phyloP scores from a whole-genome alignment of 2,888 invertebrate genomes.

The Tribolium freemani region DNA sequence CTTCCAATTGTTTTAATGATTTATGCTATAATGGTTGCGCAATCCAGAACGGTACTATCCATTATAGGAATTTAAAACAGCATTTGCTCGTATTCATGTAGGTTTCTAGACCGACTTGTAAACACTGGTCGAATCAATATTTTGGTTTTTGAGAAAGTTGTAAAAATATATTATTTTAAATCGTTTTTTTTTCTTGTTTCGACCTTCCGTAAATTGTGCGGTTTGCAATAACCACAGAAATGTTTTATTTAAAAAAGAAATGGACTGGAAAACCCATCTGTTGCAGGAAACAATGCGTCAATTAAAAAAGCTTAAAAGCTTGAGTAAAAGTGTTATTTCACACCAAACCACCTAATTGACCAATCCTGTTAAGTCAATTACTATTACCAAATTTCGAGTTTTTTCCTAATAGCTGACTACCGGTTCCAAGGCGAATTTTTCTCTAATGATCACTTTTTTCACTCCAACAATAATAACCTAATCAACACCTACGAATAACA shows the following conservation, averaged over 20 bases:
- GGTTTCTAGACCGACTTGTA: slow-evolving; percentile 34
- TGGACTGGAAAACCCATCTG: slow-evolving; percentile 18
- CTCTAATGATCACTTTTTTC: slow-evolving; percentile 4
- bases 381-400: slow-evolving; percentile 38
- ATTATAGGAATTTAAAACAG: slow-evolving; percentile 37
- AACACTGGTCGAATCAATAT: neutral
- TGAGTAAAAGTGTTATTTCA: slow-evolving; percentile 9
- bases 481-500: neutral
- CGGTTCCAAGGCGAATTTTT: slow-evolving; percentile 6
- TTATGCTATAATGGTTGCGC: slow-evolving; percentile 34
- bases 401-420: slow-evolving; percentile 14
- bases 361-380: slow-evolving; percentile 43
- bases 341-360: slow-evolving; percentile 35
- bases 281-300: neutral
- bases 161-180: neutral
- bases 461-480: neutral
- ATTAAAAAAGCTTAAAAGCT: slow-evolving; percentile 14
- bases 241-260: slow-evolving; percentile 21
- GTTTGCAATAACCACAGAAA: slow-evolving; percentile 24
- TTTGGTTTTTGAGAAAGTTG: no score
- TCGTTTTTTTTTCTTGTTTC: neutral
- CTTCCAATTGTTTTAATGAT: slow-evolving; percentile 43
- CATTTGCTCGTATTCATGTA: slow-evolving; percentile 24
- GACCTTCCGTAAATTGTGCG: slow-evolving; percentile 24
- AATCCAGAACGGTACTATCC: slow-evolving; percentile 33